Conservation (phyloP, 2,797 vertebrate genomes). For the Micropoecilia bifurca region DNA sequence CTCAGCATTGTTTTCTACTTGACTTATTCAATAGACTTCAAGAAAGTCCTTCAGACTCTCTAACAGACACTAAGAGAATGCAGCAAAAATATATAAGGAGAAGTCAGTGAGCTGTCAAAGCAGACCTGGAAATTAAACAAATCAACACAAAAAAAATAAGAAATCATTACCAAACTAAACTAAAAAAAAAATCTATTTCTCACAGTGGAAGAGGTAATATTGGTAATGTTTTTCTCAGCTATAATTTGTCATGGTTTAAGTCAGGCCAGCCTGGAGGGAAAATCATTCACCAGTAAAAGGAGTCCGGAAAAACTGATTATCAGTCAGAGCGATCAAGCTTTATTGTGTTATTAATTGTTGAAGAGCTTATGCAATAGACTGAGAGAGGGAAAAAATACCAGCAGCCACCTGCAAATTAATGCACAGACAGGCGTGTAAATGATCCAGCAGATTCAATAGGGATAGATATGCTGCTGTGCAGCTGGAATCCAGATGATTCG, state of each 20-base stretch:
- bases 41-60: background rate
- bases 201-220: background rate
- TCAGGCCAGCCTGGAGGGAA: background rate
- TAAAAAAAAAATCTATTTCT: background rate
- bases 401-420: background rate
- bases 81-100: background rate
- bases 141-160: background rate
- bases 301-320: background rate
- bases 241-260: background rate
- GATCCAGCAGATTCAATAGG: conserved; percentile 1
- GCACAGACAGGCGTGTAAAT: background rate
- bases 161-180: background rate
- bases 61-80: background rate
- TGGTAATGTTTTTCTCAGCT: background rate
- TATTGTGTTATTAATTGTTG: background rate
- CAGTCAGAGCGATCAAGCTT: conserved; percentile 1
- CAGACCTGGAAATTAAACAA: background rate
- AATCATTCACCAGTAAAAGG: background rate
- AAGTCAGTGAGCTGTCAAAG: background rate
- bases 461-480: background rate
- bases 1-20: background rate
- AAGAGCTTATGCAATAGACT: background rate
- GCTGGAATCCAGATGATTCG: conserved; percentile 2
- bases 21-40: background rate
- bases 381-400: background rate